Evolutionary conservation across 1,140 invertebrate species (phyloP), one percentile per base, ranked within the genome.

Genomic region (Anadara kagoshimensis): DNA sequence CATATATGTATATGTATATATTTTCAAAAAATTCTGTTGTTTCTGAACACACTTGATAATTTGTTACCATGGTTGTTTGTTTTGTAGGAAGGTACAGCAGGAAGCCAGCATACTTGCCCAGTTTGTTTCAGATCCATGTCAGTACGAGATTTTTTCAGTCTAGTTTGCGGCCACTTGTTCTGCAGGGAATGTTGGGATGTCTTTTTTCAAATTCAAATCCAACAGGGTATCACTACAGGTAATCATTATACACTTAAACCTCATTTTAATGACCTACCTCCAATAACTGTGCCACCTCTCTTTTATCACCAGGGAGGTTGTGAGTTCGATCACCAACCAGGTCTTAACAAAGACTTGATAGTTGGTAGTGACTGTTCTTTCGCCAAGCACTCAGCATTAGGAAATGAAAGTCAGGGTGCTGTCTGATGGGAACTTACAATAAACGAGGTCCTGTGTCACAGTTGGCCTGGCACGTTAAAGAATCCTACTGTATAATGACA

Each of bases 121-220:
- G 92, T 94, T 11, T 94, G 94, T 86, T 88, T 93, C 22, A 86
- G 86, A 41, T 77, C 88, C 69, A 88, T 88, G 78, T 72, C 91
- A 11, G 74, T 84, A 10, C 92, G 93, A 41, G 93, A 93, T 82
- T 95, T 96, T 87, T 93, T 93, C 86, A 93, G 92, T 69, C 90
- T 98, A 53, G 92, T 94, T 12, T 99, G 97, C 91, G 94, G 94
- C 16, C 97, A 99, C 90, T 92, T 92, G 49, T 99, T 98, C 90
- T 99, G 97, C 88, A 95, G 94, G 88, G 94, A 96, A 72, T 99
- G 97, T 89, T 98, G 97, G 97, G 93, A 93, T 75, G 95, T 93
- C 90, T 95, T 97, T 91, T 98, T 98, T 90, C 96, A 98, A 92
- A 94, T 96, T 79, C 97, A 98, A 92, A 96, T 99, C 82, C 93